These are phyloP conservation scores for Romanogobio albipinnatus DNA, from an alignment of 2,113 vertebrate species.

Conservation along the genomic window DNA sequence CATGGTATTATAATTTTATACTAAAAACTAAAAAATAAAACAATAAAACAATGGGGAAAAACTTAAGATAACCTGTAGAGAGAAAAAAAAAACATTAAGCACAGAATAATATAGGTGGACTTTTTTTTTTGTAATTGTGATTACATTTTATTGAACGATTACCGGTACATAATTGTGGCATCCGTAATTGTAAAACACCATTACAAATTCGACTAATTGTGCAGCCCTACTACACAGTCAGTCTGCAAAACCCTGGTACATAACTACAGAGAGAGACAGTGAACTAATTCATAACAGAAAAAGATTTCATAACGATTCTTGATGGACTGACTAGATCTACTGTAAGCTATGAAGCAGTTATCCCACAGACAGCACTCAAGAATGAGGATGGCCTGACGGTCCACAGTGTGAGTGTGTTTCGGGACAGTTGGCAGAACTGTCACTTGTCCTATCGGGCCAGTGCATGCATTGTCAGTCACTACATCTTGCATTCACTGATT, in stretches of 20 bases:
- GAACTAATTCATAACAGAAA: slow-evolving; percentile 3
- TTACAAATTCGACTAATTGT: no score
- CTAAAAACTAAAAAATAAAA: no score
- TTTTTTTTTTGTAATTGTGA: no score
- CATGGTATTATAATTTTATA: no score
- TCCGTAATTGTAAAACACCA: no score
- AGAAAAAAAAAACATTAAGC: no score
- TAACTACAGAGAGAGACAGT: neutral
- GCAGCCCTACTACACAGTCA: neutral
- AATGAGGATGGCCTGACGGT: slow-evolving; percentile 1
- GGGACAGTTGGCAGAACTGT: neutral
- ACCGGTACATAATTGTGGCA: no score
- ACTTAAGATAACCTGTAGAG: no score
- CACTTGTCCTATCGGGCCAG: slow-evolving; percentile 7
- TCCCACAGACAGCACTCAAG: neutral
- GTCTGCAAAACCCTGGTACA: neutral
- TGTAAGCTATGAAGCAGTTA: neutral
- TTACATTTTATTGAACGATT: no score
- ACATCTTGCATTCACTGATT: neutral
- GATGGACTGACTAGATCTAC: neutral
- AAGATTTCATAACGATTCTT: neutral
- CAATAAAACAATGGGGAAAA: no score
- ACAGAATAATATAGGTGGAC: no score
- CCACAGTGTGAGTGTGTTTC: neutral
- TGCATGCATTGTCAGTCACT: slow-evolving; percentile 7